Evolutionary conservation across 2,797 vertebrate genomes (phyloP).

Genomic region (Ctenopoma kingsleyae): DNA sequence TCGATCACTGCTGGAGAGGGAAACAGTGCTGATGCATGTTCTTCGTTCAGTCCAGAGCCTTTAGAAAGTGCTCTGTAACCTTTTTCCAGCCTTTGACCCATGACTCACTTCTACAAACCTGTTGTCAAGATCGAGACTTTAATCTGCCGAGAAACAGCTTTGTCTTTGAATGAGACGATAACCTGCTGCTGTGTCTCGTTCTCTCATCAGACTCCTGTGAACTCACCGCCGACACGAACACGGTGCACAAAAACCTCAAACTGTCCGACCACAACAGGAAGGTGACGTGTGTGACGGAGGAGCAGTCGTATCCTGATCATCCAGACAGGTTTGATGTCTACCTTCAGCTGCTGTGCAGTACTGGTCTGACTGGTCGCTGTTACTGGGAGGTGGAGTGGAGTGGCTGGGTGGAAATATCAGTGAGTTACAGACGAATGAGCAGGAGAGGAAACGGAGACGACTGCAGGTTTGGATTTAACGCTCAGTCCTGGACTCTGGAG

Average conservation of each 20-base stretch:
- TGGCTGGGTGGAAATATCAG: not conserved
- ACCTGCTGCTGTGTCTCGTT: too few species aligned
- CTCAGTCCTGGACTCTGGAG: constrained; percentile 26
- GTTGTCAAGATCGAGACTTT: too few species aligned
- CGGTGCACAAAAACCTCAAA: not conserved
- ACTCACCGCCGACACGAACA: constrained; percentile 31
- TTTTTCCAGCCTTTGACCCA: too few species aligned
- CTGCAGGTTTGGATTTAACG: constrained; percentile 11
- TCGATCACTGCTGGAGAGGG: too few species aligned
- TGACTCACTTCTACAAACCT: too few species aligned
- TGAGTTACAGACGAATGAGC: constrained; percentile 18
- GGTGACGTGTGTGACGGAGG: not conserved
- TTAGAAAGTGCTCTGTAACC: too few species aligned
- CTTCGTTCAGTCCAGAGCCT: too few species aligned
- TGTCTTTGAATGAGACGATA: too few species aligned
- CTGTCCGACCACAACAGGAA: constrained; percentile 1
- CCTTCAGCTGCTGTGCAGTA: constrained; percentile 17
- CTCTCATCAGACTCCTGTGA: constrained; percentile 15
- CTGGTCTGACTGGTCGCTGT: constrained; percentile 16
- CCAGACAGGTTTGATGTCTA: constrained; percentile 6
- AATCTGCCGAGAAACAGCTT: too few species aligned
- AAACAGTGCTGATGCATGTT: too few species aligned
- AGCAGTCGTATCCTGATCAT: constrained; percentile 19
- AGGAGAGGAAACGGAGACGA: not conserved
- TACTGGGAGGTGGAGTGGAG: constrained; percentile 38